Conservation (phyloP, 2,888 invertebrate species). For the Blomia tropicalis region DNA sequence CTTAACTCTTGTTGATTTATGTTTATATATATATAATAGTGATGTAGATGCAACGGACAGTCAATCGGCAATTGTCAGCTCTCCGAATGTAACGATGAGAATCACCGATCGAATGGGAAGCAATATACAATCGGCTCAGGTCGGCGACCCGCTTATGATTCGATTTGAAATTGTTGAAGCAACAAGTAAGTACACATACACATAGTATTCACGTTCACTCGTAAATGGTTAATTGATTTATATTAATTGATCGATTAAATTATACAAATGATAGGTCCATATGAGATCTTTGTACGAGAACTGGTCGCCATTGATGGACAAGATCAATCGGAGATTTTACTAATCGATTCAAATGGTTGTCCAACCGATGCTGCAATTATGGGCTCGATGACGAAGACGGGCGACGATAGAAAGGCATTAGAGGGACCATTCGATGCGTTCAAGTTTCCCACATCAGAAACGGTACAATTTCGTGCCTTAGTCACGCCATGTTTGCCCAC, state of each 20-base stretch:
- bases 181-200: slow-evolving; percentile 44
- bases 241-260: too few species aligned
- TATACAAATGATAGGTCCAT: slow-evolving; percentile 48
- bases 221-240: not conserved
- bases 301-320: slow-evolving; percentile 85
- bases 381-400: slow-evolving; percentile 74
- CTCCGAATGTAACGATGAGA: slow-evolving; percentile 77
- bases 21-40: slow-evolving; percentile 26
- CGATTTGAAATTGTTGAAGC: slow-evolving; percentile 80
- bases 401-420: slow-evolving; percentile 46
- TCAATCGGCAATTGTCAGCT: slow-evolving; percentile 77
- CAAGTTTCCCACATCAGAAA: slow-evolving; percentile 86
- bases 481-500: slow-evolving; percentile 85
- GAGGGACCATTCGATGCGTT: slow-evolving; percentile 85
- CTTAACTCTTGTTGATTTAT: not conserved
- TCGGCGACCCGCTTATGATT: slow-evolving; percentile 75
- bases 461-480: slow-evolving; percentile 84
- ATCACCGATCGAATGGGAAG: slow-evolving; percentile 56
- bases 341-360: slow-evolving; percentile 80
- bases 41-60: slow-evolving; percentile 51
- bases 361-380: slow-evolving; percentile 85
- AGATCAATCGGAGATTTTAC: slow-evolving; percentile 75
- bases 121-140: slow-evolving; percentile 69
- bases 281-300: slow-evolving; percentile 85
- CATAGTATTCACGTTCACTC: not conserved